A percentile compares a stretch with the other conserved stretches of the same genome.
Evolutionary conservation across 1,140 invertebrate species (phyloP).

Genomic region (Aplysia californica): DNA sequence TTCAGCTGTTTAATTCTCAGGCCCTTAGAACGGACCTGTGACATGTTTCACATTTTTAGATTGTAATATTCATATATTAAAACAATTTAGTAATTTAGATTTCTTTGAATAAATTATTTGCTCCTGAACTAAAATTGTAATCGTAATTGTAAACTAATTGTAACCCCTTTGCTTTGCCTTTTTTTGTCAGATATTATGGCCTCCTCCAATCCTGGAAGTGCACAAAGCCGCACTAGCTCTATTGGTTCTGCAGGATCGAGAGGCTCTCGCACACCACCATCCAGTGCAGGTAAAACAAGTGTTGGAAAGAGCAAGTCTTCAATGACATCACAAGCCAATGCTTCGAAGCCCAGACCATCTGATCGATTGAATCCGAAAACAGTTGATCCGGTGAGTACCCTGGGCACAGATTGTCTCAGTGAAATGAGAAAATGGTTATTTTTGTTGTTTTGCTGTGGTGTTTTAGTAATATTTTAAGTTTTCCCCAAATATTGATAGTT

Average conservation of each 20-base stretch:
- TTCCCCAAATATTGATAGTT: too few relatives aligned
- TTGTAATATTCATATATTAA: too few relatives aligned
- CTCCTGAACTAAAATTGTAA: too few relatives aligned
- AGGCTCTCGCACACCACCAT: constrained; percentile 36
- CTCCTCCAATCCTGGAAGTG: constrained; percentile 31
- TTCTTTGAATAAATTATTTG: too few relatives aligned
- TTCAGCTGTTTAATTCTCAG: too few relatives aligned
- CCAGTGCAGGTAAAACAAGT: constrained; percentile 37
- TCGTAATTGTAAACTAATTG: not conserved
- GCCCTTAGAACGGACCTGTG: too few relatives aligned
- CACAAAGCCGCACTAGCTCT: constrained; percentile 34
- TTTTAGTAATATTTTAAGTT: too few relatives aligned
- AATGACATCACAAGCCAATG: constrained; percentile 15
- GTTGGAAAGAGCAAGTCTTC: constrained; percentile 23
- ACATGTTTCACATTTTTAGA: too few relatives aligned
- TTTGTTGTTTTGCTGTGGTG: too few relatives aligned
- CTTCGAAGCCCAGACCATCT: constrained; percentile 46
- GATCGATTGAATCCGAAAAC: constrained; percentile 67
- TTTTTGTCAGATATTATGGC: constrained; percentile 33
- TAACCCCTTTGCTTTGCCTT: not conserved
- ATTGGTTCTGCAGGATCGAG: constrained; percentile 35
- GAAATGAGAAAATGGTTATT: not conserved
- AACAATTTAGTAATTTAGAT: too few relatives aligned
- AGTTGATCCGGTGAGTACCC: constrained; percentile 62
- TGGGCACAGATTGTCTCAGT: too few relatives aligned